These are phyloP conservation scores for Cheilinus undulatus DNA, from an alignment of 2,113 vertebrate species.

Conservation along the genomic window DNA sequence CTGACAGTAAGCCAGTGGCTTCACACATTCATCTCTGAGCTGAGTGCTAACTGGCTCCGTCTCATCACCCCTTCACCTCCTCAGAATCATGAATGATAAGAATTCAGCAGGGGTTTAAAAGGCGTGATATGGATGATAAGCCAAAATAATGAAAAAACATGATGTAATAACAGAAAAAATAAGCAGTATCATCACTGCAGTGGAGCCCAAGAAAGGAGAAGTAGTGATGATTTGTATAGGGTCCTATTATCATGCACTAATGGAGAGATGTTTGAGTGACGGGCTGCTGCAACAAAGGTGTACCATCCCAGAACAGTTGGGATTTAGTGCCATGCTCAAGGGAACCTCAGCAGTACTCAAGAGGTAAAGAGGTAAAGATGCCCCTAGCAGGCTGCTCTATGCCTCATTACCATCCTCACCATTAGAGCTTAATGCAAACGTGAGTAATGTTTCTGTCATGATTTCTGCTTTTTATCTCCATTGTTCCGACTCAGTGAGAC, in stretches of 20 bases:
- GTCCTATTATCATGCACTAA: accelerated
- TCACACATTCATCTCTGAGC: conserved; percentile 47
- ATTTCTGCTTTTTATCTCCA: too few species aligned
- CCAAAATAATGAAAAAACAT: background rate
- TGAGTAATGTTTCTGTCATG: too few species aligned
- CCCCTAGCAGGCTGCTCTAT: too few species aligned
- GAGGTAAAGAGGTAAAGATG: too few species aligned
- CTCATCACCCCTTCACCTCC: conserved; percentile 1
- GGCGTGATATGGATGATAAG: background rate
- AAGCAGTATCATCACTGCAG: background rate
- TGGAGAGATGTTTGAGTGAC: too few species aligned
- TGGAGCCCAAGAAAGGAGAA: background rate
- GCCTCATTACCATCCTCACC: too few species aligned
- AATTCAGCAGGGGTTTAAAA: background rate
- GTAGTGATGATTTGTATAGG: background rate
- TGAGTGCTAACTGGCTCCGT: conserved; percentile 19
- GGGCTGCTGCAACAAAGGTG: too few species aligned
- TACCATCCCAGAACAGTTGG: too few species aligned
- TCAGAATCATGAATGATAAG: background rate
- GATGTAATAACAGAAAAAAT: background rate
- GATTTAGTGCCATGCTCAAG: too few species aligned
- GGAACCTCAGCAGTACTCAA: too few species aligned
- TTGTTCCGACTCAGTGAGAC: too few species aligned
- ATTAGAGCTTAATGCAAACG: too few species aligned
- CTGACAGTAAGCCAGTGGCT: conserved; percentile 35